Percentiles rank a stretch among this genome's conserved stretches.
Conservation (phyloP, 2,888 invertebrate species). For the Hypsopygia costalis region DNA sequence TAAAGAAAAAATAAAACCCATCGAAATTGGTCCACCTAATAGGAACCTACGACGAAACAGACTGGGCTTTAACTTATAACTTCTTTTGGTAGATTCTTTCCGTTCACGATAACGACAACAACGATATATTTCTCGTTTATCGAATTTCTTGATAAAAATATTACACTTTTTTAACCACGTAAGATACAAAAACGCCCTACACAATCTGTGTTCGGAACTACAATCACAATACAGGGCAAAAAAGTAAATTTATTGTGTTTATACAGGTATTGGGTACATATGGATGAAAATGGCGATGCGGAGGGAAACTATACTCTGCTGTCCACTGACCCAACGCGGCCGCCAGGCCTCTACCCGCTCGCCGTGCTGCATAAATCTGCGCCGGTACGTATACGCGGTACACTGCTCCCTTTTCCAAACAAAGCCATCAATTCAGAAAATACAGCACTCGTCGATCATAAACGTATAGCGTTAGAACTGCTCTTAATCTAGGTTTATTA, state of each 20-base stretch:
- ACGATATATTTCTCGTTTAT: too few relatives aligned
- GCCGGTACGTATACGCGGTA: slow-evolving; percentile 86
- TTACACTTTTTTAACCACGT: too few relatives aligned
- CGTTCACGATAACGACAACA: too few relatives aligned
- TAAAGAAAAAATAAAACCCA: too few relatives aligned
- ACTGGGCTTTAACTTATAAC: too few relatives aligned
- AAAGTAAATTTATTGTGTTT: not conserved
- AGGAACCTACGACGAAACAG: too few relatives aligned
- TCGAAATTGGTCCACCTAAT: too few relatives aligned
- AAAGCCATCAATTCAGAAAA: not conserved
- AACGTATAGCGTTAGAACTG: not conserved
- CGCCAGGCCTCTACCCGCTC: slow-evolving; percentile 89
- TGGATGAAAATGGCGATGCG: slow-evolving; percentile 95
- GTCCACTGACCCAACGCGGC: slow-evolving; percentile 70
- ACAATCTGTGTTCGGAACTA: too few relatives aligned
- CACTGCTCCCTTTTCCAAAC: not conserved
- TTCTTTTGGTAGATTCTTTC: too few relatives aligned
- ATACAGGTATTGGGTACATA: slow-evolving; percentile 91
- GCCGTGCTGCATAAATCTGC: slow-evolving; percentile 83
- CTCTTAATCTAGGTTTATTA: not conserved
- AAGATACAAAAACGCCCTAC: too few relatives aligned
- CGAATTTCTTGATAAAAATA: too few relatives aligned
- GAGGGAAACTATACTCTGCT: slow-evolving; percentile 96
- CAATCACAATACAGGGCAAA: too few relatives aligned
- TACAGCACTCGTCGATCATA: not conserved